Percentiles rank a stretch among this genome's conserved stretches.
phyloP scores from a whole-genome alignment of 1,140 invertebrate genomes.

The Meloidogyne floridensis region DNA sequence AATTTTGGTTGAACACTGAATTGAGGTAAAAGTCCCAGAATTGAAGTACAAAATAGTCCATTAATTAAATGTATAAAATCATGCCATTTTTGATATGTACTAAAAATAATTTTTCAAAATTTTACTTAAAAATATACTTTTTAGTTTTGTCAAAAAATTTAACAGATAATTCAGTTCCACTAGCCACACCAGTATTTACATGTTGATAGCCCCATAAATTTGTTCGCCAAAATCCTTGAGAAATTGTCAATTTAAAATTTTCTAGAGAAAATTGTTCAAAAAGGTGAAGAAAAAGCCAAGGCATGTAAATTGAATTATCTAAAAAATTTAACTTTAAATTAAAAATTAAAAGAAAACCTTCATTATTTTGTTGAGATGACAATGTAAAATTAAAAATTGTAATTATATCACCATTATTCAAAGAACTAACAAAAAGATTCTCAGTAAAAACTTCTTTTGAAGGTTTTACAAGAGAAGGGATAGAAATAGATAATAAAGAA shows the following conservation, averaged over 20 bases:
- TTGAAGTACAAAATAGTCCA: conserved; percentile 39
- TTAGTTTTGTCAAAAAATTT: not conserved
- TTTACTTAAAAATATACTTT: not conserved
- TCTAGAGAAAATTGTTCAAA: conserved; percentile 5
- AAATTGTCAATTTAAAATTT: conserved; percentile 11
- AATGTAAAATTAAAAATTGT: conserved; percentile 21
- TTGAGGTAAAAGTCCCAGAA: conserved; percentile 17
- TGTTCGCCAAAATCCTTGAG: conserved; percentile 23
- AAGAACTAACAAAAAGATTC: not conserved
- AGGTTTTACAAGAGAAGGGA: not conserved
- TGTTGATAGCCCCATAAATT: conserved; percentile 13
- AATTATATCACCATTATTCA: conserved; percentile 20
- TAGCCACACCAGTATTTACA: not conserved
- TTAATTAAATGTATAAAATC: conserved; percentile 29
- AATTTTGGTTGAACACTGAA: conserved; percentile 20
- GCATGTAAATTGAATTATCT: not conserved
- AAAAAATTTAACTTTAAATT: not conserved
- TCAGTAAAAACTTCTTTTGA: not conserved
- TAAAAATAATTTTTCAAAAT: not conserved
- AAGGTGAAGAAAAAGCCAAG: conserved; percentile 13
- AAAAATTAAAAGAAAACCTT: conserved; percentile 15
- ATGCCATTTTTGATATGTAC: conserved; percentile 9
- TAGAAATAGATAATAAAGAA: not conserved
- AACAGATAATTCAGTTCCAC: conserved; percentile 20
- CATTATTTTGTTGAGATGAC: not conserved